Conservation (phyloP, 2,888 invertebrate species). For the Drosophila anomalipes region DNA sequence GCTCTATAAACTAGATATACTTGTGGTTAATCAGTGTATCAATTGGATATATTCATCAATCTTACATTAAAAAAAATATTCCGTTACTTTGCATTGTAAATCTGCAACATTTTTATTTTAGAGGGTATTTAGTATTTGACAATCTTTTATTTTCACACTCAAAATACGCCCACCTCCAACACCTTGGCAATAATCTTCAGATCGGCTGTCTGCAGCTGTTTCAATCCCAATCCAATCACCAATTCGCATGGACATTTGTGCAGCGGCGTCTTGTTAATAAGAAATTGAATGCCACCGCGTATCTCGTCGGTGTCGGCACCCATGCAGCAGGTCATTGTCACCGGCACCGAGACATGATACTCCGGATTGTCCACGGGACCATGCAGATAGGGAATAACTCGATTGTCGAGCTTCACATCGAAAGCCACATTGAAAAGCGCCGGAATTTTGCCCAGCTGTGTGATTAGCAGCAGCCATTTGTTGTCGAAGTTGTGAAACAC, state of each 20-base stretch:
- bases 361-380: constrained; percentile 69
- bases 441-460: constrained; percentile 82
- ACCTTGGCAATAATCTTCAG: constrained; percentile 75
- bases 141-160: constrained; percentile 12
- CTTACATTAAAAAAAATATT: not conserved
- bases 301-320: constrained; percentile 81
- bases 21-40: not conserved
- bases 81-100: not conserved
- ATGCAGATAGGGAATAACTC: constrained; percentile 43
- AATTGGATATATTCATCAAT: not conserved
- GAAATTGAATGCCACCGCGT: constrained; percentile 81
- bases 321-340: constrained; percentile 79
- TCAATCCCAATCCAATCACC: constrained; percentile 79
- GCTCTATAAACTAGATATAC: not conserved
- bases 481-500: constrained; percentile 82
- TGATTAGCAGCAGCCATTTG: constrained; percentile 82
- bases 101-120: not conserved
- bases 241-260: constrained; percentile 79
- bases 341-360: constrained; percentile 74
- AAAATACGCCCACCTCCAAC: constrained; percentile 59
- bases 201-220: constrained; percentile 67
- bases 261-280: constrained; percentile 80
- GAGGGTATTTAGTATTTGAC: not conserved
- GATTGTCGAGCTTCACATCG: constrained; percentile 72
- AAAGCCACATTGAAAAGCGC: constrained; percentile 81